Evolutionary conservation across 1,140 invertebrate species (phyloP), one percentile per base, ranked within the genome.

Genomic region (Akabosia matsudoensis): DNA sequence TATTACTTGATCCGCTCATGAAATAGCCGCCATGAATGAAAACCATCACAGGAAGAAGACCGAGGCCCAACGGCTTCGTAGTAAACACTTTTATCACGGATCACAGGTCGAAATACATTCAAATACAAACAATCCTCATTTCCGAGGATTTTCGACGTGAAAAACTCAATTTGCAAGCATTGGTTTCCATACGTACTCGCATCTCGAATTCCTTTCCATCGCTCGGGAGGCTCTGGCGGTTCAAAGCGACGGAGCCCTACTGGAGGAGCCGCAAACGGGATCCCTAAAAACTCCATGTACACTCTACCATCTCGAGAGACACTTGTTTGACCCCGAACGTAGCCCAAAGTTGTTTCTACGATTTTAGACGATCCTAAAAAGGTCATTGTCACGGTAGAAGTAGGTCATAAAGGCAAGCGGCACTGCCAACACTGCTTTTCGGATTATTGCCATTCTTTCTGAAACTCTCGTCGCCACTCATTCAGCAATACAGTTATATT

Each of bases 1-100:
- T 73, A 80, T 85, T 67, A 84, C 82, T 81, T 84, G 86, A 75
- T 82, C 88, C 77, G 86, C 82, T 74, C 85, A 87, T 77, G 81
- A 87, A 89, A 13, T 86, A 88, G n/a, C 89, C 88, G 0, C 89
- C 88, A 79, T 89, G 88, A 61, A 90, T 85, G 83, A 87, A 88
- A n/a, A 89, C 87, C 70, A 72, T 13, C 13, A 51, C 37, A 37
- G 70, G 70, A 14, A 72, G n/a, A 1, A 72, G 26, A n/a, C 33
- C 61, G 24, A 13, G 61, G 61, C 1, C 61, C 61, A 2, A 67
- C 61, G 1, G 61, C 80, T 86, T 83, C 64, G 90, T 84, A 73
- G 85, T 31, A 75, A 1, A 31, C 54, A 70, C 28, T 51, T 67
- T 16, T 37, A 4, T 52, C 73, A 22, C 61, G 61, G n/a, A 67